Percentiles rank a stretch among this genome's conserved stretches.
Evolutionary conservation across 1,140 invertebrate species (phyloP).

Genomic region (Chionoecetes opilio): DNA sequence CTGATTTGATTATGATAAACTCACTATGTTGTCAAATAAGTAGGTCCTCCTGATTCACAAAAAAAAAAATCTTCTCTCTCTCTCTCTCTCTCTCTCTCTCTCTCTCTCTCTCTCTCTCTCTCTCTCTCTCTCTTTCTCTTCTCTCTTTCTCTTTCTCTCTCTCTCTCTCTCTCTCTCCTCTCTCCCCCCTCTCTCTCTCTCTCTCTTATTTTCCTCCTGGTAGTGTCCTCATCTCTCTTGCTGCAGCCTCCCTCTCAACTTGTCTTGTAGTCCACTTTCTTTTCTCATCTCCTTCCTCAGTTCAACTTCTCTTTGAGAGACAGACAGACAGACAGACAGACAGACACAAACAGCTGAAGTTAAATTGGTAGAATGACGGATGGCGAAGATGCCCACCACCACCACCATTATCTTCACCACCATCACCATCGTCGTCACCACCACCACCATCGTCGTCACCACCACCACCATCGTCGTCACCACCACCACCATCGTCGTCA

Average conservation of each 20-base stretch:
- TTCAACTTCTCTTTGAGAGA: neutral
- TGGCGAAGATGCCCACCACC: neutral
- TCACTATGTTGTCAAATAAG: no score
- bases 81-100: no score
- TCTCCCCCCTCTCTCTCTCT: neutral
- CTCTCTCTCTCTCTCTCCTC: neutral
- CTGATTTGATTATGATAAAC: no score
- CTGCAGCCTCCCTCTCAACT: no score
- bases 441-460: neutral
- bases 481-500: no score
- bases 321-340: neutral
- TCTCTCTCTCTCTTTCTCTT: no score
- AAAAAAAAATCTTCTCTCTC: no score
- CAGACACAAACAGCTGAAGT: neutral
- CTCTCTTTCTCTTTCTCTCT: neutral
- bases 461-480: no score
- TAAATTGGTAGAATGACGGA: neutral
- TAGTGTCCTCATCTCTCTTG: neutral
- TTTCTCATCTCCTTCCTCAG: slow-evolving; percentile 13
- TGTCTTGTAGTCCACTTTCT: neutral
- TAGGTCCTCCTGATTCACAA: no score
- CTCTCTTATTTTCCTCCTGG: neutral
- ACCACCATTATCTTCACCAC: neutral
- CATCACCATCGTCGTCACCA: neutral
- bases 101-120: no score